Percentiles rank a stretch among this genome's conserved stretches.
These are phyloP conservation scores for Drosophila lacertosa DNA, from an alignment of 1,140 invertebrate genomes.

Conservation along the genomic window DNA sequence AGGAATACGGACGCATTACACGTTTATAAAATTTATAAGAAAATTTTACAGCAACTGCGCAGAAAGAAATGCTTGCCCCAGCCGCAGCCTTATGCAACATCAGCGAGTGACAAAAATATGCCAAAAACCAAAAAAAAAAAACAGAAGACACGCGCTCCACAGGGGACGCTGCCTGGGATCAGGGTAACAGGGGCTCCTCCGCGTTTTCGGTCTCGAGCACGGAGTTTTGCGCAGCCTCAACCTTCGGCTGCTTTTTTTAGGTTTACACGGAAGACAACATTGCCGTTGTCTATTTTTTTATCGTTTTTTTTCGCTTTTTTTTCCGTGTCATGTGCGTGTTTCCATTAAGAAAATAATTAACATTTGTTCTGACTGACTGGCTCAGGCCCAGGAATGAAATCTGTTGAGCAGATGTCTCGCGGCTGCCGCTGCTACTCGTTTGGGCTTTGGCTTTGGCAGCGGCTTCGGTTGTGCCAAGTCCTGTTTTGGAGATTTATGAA, in stretches of 20 bases:
- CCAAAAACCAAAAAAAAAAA: constrained; percentile 45
- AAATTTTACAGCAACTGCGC: constrained; percentile 58
- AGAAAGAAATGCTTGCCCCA: constrained; percentile 38
- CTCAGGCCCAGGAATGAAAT: constrained; percentile 65
- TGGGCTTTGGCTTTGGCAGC: not conserved
- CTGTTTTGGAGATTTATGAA: constrained; percentile 60
- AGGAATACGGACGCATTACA: not conserved
- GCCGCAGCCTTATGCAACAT: constrained; percentile 1
- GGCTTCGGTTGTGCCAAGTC: constrained; percentile 18
- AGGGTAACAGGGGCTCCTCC: constrained; percentile 9
- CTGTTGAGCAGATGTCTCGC: constrained; percentile 79
- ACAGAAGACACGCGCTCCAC: constrained; percentile 73
- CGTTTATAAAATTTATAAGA: constrained; percentile 45
- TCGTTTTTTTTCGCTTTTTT: constrained; percentile 7
- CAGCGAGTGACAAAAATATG: constrained; percentile 36
- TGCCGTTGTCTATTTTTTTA: constrained; percentile 46
- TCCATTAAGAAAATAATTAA: constrained; percentile 83
- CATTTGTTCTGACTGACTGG: constrained; percentile 55
- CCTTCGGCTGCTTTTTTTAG: constrained; percentile 40
- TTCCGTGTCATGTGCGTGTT: constrained; percentile 71
- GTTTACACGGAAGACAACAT: constrained; percentile 70
- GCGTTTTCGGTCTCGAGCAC: constrained; percentile 1
- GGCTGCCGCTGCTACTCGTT: constrained; percentile 32
- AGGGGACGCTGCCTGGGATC: constrained; percentile 48
- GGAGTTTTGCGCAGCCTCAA: constrained; percentile 31